phyloP scores from a whole-genome alignment of 2,888 invertebrate species.

The Camptogramma bilineatum region DNA sequence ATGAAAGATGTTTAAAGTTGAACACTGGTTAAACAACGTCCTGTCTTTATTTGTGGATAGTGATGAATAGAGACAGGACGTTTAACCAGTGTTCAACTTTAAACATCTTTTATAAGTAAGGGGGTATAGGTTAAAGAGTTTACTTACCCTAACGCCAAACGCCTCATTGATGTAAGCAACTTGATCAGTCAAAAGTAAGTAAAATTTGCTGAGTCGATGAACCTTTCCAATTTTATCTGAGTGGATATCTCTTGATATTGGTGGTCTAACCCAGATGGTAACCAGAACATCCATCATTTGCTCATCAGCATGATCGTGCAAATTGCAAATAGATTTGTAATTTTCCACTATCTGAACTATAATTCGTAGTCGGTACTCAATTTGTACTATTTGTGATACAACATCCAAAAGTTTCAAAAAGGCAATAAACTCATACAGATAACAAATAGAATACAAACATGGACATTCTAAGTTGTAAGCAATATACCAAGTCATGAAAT shows the following conservation, averaged over 20 bases:
- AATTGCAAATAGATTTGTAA: not conserved
- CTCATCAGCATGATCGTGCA: slow-evolving; percentile 2
- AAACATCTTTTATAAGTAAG: too few species aligned
- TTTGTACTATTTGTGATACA: slow-evolving; percentile 44
- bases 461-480: slow-evolving; percentile 19
- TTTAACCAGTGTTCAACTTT: too few species aligned
- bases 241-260: not conserved
- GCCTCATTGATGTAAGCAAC: slow-evolving; percentile 37
- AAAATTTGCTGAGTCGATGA: slow-evolving; percentile 38
- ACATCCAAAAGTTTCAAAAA: slow-evolving; percentile 40
- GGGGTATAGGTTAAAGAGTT: too few species aligned
- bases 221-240: slow-evolving; percentile 26
- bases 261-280: slow-evolving; percentile 7
- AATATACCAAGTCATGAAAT: slow-evolving; percentile 35
- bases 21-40: too few species aligned
- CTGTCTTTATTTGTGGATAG: too few species aligned
- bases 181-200: slow-evolving; percentile 44
- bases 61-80: too few species aligned
- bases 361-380: slow-evolving; percentile 42
- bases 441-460: slow-evolving; percentile 38
- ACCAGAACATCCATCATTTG: not conserved
- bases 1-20: too few species aligned
- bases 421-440: slow-evolving; percentile 45
- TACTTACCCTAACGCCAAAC: slow-evolving; percentile 45
- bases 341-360: slow-evolving; percentile 23